Evolutionary conservation across 2,113 vertebrate genomes (phyloP).

Genomic region (Corythornis cristatus): DNA sequence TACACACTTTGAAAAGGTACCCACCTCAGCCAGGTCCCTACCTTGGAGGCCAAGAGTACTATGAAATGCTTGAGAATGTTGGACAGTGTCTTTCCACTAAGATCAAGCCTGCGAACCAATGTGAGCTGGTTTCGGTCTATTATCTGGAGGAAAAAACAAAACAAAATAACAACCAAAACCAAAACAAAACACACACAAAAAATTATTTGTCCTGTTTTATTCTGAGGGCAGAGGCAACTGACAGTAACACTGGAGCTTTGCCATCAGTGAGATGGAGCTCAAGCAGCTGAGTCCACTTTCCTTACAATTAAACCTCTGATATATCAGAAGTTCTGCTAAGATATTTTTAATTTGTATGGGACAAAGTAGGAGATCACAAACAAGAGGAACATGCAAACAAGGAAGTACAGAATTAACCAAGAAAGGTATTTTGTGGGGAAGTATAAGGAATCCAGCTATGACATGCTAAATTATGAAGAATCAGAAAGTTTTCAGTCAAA

Average conservation of each 20-base stretch:
- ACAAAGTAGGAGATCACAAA: neutral
- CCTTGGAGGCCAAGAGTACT: conserved; percentile 75
- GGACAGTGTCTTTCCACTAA: conserved; percentile 81
- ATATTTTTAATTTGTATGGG: neutral
- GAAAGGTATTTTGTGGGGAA: neutral
- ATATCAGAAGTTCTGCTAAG: neutral
- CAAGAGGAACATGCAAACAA: neutral
- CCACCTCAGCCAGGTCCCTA: neutral
- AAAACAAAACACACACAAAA: neutral
- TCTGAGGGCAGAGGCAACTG: neutral
- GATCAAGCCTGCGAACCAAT: conserved; percentile 75
- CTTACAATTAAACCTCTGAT: neutral
- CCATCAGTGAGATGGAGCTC: neutral
- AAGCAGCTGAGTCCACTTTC: neutral
- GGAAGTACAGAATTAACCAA: neutral
- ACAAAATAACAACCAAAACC: neutral
- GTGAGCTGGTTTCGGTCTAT: conserved; percentile 82
- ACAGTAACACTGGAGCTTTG: neutral
- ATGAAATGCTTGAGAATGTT: conserved; percentile 77
- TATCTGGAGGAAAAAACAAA: conserved; percentile 70
- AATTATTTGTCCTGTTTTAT: neutral
- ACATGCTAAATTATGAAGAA: neutral
- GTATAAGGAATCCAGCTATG: neutral
- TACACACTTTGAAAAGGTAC: neutral
- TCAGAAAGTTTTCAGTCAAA: neutral